phyloP scores from a whole-genome alignment of 1,140 invertebrate species.

The Steinernema khuongi region DNA sequence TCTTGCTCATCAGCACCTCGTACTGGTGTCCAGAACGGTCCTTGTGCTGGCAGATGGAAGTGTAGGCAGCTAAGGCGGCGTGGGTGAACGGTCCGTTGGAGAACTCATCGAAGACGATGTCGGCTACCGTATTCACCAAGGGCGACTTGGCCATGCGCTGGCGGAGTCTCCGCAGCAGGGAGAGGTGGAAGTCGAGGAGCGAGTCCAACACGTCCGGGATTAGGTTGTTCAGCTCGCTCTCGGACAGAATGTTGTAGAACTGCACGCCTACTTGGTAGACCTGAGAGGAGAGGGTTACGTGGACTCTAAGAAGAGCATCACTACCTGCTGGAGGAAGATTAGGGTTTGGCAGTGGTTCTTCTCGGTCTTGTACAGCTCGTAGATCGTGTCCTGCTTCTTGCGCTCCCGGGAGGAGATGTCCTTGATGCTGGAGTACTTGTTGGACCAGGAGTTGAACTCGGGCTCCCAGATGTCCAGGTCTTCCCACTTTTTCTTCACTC shows the following conservation, averaged over 20 bases:
- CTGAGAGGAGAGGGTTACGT: neutral
- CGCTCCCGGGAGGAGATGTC: conserved; percentile 26
- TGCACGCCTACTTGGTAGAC: conserved; percentile 43
- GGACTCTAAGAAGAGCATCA: neutral
- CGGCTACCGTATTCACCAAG: conserved; percentile 42
- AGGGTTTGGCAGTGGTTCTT: conserved; percentile 47
- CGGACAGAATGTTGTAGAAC: conserved; percentile 32
- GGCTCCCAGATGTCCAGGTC: conserved; percentile 45
- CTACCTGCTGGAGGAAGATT: conserved; percentile 44
- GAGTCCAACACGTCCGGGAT: conserved; percentile 47
- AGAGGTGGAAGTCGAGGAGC: conserved; percentile 46
- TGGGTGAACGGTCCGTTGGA: conserved; percentile 28
- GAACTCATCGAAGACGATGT: conserved; percentile 44
- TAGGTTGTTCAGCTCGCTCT: conserved; percentile 29
- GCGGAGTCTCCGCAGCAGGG: conserved; percentile 38
- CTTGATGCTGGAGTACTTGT: conserved; percentile 29
- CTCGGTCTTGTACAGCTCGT: conserved; percentile 44
- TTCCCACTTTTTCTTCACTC: conserved; percentile 42
- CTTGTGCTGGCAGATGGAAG: conserved; percentile 37
- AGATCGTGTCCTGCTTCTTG: conserved; percentile 45
- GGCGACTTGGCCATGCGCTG: conserved; percentile 20
- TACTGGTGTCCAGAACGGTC: conserved; percentile 34
- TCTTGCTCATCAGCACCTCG: conserved; percentile 32
- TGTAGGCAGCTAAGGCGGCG: conserved; percentile 40
- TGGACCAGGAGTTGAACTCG: conserved; percentile 35